Evolutionary conservation across 2,113 vertebrate species (phyloP).

Genomic region (Alaudala cheleensis): DNA sequence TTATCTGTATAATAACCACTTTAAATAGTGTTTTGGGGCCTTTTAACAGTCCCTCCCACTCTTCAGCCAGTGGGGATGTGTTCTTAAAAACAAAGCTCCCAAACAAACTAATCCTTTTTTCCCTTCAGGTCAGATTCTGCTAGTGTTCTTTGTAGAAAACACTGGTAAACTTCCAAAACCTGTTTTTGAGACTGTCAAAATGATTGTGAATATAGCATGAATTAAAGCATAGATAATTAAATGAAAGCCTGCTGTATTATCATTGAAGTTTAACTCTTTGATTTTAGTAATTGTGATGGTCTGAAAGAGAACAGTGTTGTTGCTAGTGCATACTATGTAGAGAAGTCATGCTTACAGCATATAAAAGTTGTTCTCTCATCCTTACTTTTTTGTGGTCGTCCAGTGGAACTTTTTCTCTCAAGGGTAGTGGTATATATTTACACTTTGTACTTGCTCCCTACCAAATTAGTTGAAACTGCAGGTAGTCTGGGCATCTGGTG

Average conservation of each 20-base stretch:
- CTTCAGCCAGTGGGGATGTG: not conserved
- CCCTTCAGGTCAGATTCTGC: not conserved
- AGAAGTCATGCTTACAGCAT: not conserved
- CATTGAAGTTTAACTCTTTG: not conserved
- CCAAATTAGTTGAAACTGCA: not conserved
- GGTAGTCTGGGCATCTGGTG: not conserved
- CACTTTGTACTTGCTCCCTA: not conserved
- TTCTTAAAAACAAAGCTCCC: not conserved
- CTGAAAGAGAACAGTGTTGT: not conserved
- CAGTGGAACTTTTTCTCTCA: not conserved
- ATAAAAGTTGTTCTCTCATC: not conserved
- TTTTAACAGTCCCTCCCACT: not conserved
- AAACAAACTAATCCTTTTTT: not conserved
- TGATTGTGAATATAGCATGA: not conserved
- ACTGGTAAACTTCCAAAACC: not conserved
- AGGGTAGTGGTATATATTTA: not conserved
- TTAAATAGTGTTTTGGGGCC: not conserved
- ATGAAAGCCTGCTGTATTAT: not conserved
- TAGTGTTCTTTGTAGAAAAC: not conserved
- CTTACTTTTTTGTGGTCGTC: not conserved
- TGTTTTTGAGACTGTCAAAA: not conserved
- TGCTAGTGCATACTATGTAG: not conserved
- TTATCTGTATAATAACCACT: not conserved
- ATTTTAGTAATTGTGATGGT: not conserved
- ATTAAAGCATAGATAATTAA: not conserved